Base-by-base conservation (phyloP, 2,797 vertebrate genomes). In the Halcyon leucocephala region DNA sequence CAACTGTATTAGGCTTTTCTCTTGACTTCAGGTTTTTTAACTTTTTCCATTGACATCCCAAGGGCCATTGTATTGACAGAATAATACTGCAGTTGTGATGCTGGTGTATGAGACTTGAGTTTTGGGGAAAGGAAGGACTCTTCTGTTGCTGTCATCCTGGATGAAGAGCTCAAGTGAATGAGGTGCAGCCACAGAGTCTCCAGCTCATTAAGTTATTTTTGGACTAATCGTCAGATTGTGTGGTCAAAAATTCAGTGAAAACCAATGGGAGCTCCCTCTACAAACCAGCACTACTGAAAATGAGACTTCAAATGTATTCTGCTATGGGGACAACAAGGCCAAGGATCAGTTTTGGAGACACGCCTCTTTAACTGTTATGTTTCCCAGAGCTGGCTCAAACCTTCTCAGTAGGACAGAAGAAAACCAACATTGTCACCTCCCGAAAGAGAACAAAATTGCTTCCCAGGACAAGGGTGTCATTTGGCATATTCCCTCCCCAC, bases 31-130 rank as follows among this genome's bases (percentile, higher is more conserved):
- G 86, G 71, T 93, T 95, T 93, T 93, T 82, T 70, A 95, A 97
- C 95, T 94, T 93, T 92, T 95, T 92, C 95, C 94, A 79, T 19
- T 94, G 96, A 97, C 91, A 96, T 97, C 96, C 94, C 97, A 97
- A 98, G 97, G 97, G 93, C 86, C 92, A 19, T 65, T 90, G 77
- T 80, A 93, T 88, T 93, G 95, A 95, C 86, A 97, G 95, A 95
- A 95, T 93, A 96, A 96, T 93, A 74, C 35, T 79, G 91, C 55
- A 81, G 31, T 91, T 79, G 64, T 80, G 90, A 54, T 91, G 82
- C 64, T 67, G 70, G 51, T 31, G 28, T 72, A 74, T 29, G 58
- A 86, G 82, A 57, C 89, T 95, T 94, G 95, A 44, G 29, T 93
- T 93, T 86, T 83, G 26, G 83, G 60, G 46, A n/a, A 74, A 76